These are phyloP conservation scores for Sinodicranocentrus sp. DNA, from an alignment of 2,888 invertebrate species.

Conservation along the genomic window DNA sequence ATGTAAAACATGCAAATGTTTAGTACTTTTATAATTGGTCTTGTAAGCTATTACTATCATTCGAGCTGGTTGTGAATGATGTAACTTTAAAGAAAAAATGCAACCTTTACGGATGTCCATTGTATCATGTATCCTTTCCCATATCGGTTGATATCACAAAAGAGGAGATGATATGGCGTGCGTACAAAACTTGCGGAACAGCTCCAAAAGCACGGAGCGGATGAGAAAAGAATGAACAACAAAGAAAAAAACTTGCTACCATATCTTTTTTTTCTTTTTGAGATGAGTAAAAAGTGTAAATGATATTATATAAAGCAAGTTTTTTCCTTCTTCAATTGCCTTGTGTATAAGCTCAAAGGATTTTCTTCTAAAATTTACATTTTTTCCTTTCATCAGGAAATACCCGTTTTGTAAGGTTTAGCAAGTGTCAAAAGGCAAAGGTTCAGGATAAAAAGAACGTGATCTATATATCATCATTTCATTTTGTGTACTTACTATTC, in stretches of 20 bases:
- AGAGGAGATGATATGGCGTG: slow-evolving; percentile 4
- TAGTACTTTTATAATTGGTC: slow-evolving; percentile 41
- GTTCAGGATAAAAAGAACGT: not conserved
- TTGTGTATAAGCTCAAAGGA: no score
- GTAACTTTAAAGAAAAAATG: no score
- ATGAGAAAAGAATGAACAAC: not conserved
- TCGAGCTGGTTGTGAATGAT: not conserved
- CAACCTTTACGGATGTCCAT: not conserved
- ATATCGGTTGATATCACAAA: not conserved
- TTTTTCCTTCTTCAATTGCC: slow-evolving; percentile 3
- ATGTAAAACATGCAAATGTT: slow-evolving; percentile 44
- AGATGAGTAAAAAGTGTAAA: slow-evolving; percentile 25
- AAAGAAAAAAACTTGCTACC: not conserved
- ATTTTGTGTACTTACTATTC: not conserved
- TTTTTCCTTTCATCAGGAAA: no score
- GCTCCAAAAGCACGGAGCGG: no score
- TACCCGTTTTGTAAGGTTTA: not conserved
- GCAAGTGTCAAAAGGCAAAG: not conserved
- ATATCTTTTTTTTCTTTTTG: not conserved
- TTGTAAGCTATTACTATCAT: not conserved
- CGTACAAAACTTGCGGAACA: slow-evolving; percentile 1
- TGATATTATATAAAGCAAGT: slow-evolving; percentile 40
- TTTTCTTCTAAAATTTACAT: no score
- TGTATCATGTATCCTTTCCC: not conserved
- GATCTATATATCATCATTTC: slow-evolving; percentile 3